Conservation (phyloP, 2,888 invertebrate species). For the Fragum sueziense region DNA sequence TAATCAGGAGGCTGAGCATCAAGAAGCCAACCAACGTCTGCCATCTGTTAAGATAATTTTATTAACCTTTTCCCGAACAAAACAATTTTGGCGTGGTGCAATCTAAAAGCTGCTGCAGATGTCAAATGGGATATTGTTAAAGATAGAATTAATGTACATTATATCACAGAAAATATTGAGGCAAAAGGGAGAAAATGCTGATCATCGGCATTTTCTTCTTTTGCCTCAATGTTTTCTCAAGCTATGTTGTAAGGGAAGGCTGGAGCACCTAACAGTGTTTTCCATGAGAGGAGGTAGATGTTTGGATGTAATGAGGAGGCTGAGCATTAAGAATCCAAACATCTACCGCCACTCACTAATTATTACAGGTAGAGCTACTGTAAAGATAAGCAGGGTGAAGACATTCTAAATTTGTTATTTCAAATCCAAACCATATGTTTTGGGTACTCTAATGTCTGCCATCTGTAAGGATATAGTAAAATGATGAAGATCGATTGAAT, state of each 20-base stretch:
- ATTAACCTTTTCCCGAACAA: no score
- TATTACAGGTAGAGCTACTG: no score
- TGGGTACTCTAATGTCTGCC: neutral
- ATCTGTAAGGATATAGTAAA: neutral
- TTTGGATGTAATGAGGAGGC: constrained; percentile 65
- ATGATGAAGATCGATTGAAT: no score
- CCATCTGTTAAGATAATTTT: neutral
- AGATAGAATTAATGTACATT: no score
- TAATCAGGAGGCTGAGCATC: constrained; percentile 68
- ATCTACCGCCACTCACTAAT: constrained; percentile 80
- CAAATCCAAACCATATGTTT: neutral
- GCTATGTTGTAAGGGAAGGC: no score
- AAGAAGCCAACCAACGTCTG: constrained; percentile 66
- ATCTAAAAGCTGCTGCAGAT: no score
- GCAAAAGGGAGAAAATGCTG: neutral
- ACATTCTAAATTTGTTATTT: neutral
- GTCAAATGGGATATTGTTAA: no score
- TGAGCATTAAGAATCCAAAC: constrained; percentile 72
- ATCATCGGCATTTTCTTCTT: neutral
- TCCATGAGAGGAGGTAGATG: constrained; percentile 67
- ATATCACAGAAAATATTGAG: no score
- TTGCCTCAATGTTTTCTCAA: no score
- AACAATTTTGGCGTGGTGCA: no score
- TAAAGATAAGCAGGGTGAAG: constrained; percentile 6
- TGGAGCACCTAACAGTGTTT: constrained; percentile 68